phyloP scores from a whole-genome alignment of 2,113 vertebrate genomes.

The Poecile atricapillus region DNA sequence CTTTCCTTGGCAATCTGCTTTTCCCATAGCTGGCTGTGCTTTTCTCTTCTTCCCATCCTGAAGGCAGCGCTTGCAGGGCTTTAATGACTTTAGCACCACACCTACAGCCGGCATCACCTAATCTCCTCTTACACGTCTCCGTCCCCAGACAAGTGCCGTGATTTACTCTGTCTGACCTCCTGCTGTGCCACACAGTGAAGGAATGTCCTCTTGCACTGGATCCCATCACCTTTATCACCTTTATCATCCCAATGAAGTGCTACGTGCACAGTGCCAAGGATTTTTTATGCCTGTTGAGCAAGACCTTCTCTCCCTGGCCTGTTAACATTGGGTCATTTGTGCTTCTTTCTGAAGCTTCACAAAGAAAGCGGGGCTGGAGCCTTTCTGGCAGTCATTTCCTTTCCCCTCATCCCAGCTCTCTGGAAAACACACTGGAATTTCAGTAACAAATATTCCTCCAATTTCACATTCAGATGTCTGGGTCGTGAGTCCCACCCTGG shows the following conservation, averaged over 20 bases:
- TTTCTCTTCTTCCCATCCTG: not conserved
- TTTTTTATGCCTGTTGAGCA: not conserved
- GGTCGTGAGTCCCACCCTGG: not conserved
- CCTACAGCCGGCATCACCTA: not conserved
- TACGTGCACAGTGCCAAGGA: accelerated
- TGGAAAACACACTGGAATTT: conserved; percentile 52
- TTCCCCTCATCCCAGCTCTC: not conserved
- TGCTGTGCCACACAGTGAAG: not conserved
- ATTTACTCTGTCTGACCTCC: conserved; percentile 14
- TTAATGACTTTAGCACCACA: conserved; percentile 53
- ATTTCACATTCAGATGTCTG: conserved; percentile 36
- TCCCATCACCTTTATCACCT: not conserved
- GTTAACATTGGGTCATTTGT: not conserved
- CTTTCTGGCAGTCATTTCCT: not conserved
- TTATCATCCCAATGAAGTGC: not conserved
- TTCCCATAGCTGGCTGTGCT: conserved; percentile 20
- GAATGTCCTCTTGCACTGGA: not conserved
- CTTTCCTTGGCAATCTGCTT: conserved; percentile 36
- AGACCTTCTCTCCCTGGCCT: not conserved
- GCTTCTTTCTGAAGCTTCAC: not conserved
- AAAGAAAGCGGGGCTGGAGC: not conserved
- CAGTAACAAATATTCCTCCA: conserved; percentile 31
- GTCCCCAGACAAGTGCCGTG: not conserved
- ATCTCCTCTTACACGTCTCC: not conserved
- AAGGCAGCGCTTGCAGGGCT: not conserved